Conservation (phyloP, 2,797 vertebrate genomes). For the Potorous gilbertii region DNA sequence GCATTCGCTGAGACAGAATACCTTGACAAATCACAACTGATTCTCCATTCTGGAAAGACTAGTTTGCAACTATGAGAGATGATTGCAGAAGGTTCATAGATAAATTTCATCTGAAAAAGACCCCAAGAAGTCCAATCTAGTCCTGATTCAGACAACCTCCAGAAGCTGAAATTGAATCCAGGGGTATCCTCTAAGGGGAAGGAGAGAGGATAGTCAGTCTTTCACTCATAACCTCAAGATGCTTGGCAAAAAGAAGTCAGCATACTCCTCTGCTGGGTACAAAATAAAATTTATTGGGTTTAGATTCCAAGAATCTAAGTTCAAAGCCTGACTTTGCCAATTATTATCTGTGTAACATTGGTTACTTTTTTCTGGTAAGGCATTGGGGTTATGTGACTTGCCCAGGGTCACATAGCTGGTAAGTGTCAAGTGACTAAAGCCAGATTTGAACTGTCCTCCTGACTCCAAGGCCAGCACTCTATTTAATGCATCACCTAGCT, state of each 20-base stretch:
- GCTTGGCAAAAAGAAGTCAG: not conserved
- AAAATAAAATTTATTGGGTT: not conserved
- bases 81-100: not conserved
- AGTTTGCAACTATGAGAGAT: not conserved
- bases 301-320: not conserved
- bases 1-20: not conserved
- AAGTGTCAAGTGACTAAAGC: no score
- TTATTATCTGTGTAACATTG: not conserved
- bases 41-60: not conserved
- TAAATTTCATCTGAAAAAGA: not conserved
- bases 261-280: not conserved
- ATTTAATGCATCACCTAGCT: no score
- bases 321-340: not conserved
- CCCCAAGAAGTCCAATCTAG: slow-evolving; percentile 3
- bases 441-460: no score
- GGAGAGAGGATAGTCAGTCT: not conserved
- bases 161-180: not conserved
- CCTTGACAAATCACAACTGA: not conserved
- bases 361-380: not conserved
- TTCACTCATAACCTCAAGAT: not conserved
- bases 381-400: no score
- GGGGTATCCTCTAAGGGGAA: not conserved
- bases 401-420: no score
- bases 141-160: not conserved
- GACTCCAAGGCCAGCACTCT: no score